phyloP scores from a whole-genome alignment of 2,888 invertebrate species.

The Copidosoma aretas region DNA sequence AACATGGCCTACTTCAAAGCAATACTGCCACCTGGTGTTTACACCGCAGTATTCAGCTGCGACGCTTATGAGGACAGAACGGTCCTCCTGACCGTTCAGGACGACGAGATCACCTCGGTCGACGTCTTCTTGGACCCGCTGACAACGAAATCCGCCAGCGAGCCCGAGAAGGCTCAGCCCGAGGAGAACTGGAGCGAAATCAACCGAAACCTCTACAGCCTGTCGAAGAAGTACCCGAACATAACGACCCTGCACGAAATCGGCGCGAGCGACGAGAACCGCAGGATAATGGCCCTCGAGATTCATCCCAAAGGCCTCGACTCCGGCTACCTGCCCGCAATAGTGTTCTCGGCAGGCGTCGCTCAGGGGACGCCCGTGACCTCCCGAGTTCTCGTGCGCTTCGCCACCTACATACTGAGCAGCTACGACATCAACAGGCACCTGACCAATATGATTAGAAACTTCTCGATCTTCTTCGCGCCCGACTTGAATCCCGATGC shows the following conservation, averaged over 20 bases:
- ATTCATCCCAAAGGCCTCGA: constrained; percentile 47
- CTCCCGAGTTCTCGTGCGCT: constrained; percentile 52
- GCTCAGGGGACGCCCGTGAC: constrained; percentile 53
- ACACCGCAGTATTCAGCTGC: constrained; percentile 70
- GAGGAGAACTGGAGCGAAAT: constrained; percentile 38
- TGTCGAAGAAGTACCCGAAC: constrained; percentile 53
- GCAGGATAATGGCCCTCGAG: constrained; percentile 53
- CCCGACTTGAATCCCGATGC: constrained; percentile 53
- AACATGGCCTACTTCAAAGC: constrained; percentile 77
- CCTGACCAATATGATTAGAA: constrained; percentile 50
- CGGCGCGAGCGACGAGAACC: constrained; percentile 46
- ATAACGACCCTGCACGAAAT: constrained; percentile 53
- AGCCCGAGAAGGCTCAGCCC: constrained; percentile 3
- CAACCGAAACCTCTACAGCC: constrained; percentile 48
- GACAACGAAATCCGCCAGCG: constrained; percentile 10
- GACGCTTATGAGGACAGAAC: constrained; percentile 68
- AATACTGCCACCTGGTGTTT: constrained; percentile 74
- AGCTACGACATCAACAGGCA: constrained; percentile 47
- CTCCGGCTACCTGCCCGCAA: constrained; percentile 47
- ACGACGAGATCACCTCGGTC: constrained; percentile 59
- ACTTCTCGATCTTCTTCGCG: constrained; percentile 53
- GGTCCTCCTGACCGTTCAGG: constrained; percentile 61
- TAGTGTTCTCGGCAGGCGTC: constrained; percentile 55
- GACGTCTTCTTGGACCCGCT: constrained; percentile 51
- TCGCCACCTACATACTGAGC: constrained; percentile 53